Base-by-base conservation (phyloP, 2,888 invertebrate genomes). In the Carterocephalus palaemon region DNA sequence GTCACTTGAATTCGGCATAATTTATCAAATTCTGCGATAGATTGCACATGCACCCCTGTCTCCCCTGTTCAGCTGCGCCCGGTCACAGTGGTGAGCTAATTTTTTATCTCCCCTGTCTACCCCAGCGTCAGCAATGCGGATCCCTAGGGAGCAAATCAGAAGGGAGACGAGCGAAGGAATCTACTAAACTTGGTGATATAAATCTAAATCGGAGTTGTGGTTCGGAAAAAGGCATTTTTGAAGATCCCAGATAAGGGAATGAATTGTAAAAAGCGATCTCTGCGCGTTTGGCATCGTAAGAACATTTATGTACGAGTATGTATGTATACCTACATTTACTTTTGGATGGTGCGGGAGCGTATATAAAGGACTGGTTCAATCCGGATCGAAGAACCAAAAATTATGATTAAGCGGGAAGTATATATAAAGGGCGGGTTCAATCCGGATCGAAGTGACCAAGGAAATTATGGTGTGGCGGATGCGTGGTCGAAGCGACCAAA, bases 11-110 rank as follows among this genome's bases (percentile, higher is more conserved):
- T 77, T 73, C 58, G 63, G 75, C 70, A 75, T 81, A 82, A 84
- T 84, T 83, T 80, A 82, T 81, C 75, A 82, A 82, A 81, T 79
- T 75, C 75, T 67, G 59, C 54, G 52, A 56, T 51, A 62, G 59
- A 69, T 68, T 80, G 80, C 83, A 82, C 77, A 77, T 80, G 82
- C 77, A 75, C 53, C 69, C 62, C 64, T 47, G 5, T n/a, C 33
- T 49, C 42, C 52, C 52, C 49, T 52, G 60, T 74, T 75, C 83
- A 83, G 83, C 78, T 82, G 81, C 60, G 70, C 54, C 53, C 64
- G 63, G 64, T 67, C 67, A 64, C 70, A 70, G 67, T 64, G 60
- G 70, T 63, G 60, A 64, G 66, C 75, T 62, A 76, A 76, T 81
- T 81, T 81, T 80, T 82, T 79, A 77, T 76, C 71, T 70, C 68